These are phyloP conservation scores for Stomatorhinus ivindoensis DNA, from an alignment of 2,113 vertebrate species.

Conservation along the genomic window DNA sequence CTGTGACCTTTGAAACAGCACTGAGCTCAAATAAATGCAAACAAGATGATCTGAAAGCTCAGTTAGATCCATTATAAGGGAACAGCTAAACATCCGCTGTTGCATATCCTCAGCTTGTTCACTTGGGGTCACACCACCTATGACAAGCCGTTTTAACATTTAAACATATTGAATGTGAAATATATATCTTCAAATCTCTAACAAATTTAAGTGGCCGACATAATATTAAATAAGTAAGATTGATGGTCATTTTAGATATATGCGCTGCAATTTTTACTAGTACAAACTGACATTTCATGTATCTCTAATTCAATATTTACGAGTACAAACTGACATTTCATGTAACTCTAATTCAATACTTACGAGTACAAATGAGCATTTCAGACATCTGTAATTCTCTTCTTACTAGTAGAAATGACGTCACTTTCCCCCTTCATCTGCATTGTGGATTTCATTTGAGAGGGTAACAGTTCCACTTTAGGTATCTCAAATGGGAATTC, in stretches of 20 bases:
- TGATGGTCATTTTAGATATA: not conserved
- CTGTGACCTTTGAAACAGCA: conserved; percentile 33
- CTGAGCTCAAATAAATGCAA: conserved; percentile 35
- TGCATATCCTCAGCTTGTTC: not conserved
- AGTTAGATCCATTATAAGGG: conserved; percentile 35
- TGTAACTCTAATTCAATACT: not conserved
- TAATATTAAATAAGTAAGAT: not conserved
- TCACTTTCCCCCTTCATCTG: not conserved
- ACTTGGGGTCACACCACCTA: not conserved
- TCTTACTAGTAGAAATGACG: not conserved
- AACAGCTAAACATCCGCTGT: conserved; percentile 2
- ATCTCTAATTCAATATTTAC: not conserved
- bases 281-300: not conserved
- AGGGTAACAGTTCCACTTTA: not conserved
- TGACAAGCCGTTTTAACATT: not conserved
- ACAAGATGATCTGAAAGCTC: conserved; percentile 39
- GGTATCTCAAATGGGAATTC: not conserved
- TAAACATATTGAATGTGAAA: not conserved
- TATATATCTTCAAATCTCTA: not conserved
- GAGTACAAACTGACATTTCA: not conserved
- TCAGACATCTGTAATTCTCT: not conserved
- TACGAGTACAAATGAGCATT: not conserved
- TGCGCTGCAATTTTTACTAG: not conserved
- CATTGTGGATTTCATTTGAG: not conserved
- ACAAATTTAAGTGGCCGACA: not conserved